Evolutionary conservation across 1,140 invertebrate species (phyloP).

Genomic region (Aphelinus atriplicis): DNA sequence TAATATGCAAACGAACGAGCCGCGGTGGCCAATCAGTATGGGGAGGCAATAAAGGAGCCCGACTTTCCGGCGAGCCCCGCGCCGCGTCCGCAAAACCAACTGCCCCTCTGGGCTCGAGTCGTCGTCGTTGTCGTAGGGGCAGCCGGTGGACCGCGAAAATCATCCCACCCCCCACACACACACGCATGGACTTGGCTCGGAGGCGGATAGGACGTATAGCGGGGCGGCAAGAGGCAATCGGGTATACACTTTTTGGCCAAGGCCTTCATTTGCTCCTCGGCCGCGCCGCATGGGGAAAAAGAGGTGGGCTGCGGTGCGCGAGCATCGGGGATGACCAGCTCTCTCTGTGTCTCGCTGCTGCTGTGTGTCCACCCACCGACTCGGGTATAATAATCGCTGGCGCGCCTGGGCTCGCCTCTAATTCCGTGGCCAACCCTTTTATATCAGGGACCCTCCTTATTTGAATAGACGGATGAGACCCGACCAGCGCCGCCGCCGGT

Average conservation of each 20-base stretch:
- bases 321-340: constrained; percentile 16
- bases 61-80: constrained; percentile 33
- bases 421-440: constrained; percentile 56
- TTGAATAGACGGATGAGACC: constrained; percentile 46
- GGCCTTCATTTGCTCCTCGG: constrained; percentile 31
- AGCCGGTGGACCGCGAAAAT: constrained; percentile 39
- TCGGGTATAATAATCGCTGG: constrained; percentile 49
- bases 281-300: constrained; percentile 6
- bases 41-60: constrained; percentile 31
- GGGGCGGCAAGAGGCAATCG: constrained; percentile 36
- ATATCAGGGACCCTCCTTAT: constrained; percentile 52
- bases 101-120: not conserved
- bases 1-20: constrained; percentile 39
- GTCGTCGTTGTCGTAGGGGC: constrained; percentile 14
- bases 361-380: constrained; percentile 3
- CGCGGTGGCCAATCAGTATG: constrained; percentile 24
- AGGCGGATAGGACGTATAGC: not conserved
- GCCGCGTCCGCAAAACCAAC: constrained; percentile 32
- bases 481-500: not conserved
- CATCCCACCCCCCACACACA: constrained; percentile 29
- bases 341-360: constrained; percentile 19
- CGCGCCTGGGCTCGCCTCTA: constrained; percentile 46
- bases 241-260: constrained; percentile 34
- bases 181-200: constrained; percentile 9
- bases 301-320: constrained; percentile 33